Conservation (phyloP, 2,797 vertebrate species). For the Cryptoprocta ferox region DNA sequence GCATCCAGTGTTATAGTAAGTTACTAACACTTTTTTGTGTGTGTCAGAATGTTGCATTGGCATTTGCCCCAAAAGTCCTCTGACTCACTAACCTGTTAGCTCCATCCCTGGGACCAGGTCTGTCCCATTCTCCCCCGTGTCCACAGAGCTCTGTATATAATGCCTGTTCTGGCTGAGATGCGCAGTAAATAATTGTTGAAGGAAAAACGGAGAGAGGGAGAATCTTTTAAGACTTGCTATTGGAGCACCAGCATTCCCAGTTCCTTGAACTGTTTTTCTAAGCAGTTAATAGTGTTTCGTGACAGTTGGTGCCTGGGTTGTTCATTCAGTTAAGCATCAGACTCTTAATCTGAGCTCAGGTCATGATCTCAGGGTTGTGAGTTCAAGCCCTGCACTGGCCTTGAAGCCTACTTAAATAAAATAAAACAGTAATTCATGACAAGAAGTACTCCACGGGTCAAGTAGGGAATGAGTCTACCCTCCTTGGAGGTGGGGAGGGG, state of each 20-base stretch:
- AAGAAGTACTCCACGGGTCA: not conserved
- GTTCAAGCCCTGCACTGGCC: no score
- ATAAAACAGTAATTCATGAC: no score
- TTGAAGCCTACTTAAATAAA: no score
- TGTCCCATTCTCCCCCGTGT: not conserved
- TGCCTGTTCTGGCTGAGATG: not conserved
- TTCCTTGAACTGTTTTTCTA: slow-evolving; percentile 38
- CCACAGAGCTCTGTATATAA: not conserved
- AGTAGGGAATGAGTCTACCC: not conserved
- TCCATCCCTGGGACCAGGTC: not conserved
- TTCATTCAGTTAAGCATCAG: no score
- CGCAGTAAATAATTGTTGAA: not conserved
- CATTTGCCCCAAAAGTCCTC: not conserved
- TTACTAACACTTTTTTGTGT: slow-evolving; percentile 66
- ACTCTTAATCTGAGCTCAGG: no score
- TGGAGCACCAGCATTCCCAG: not conserved
- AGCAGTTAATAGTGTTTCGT: not conserved
- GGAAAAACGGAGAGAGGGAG: not conserved
- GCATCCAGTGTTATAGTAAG: slow-evolving; percentile 95
- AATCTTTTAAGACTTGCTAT: not conserved
- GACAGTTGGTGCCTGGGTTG: not conserved
- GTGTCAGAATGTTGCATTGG: not conserved
- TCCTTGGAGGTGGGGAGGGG: no score
- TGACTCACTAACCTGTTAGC: not conserved
- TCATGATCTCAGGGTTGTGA: no score